Percentiles rank a stretch among this genome's conserved stretches.
Evolutionary conservation across 2,113 vertebrate genomes (phyloP).

Genomic region (Peromyscus californicus): DNA sequence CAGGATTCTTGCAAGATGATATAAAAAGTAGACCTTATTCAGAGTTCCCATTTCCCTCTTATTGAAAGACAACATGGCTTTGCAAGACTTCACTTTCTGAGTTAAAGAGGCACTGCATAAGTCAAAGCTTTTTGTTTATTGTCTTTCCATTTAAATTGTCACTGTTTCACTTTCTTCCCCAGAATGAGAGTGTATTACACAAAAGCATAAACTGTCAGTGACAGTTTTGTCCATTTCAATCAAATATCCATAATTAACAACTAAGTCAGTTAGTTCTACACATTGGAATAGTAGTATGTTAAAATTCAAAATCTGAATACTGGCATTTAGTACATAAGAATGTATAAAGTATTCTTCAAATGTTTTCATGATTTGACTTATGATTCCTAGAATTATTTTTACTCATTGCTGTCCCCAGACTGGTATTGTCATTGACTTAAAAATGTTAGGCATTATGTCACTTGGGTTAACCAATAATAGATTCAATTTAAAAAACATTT

Average conservation of each 20-base stretch:
- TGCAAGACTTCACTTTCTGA: constrained; percentile 81
- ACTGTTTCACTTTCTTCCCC: constrained; percentile 71
- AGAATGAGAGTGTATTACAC: not conserved
- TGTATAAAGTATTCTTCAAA: not conserved
- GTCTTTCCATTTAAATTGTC: constrained; percentile 54
- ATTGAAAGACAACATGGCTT: constrained; percentile 82
- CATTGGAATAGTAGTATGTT: not conserved
- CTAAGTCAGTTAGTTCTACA: constrained; percentile 1
- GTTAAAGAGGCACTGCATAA: constrained; percentile 81
- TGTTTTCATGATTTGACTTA: not conserved
- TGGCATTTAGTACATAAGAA: not conserved
- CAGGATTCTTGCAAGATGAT: constrained; percentile 81
- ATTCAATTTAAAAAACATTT: not conserved
- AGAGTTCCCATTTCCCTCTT: constrained; percentile 73
- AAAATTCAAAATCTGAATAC: constrained; percentile 45
- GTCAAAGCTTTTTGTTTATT: constrained; percentile 61
- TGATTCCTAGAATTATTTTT: constrained; percentile 27
- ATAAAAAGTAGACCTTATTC: constrained; percentile 89
- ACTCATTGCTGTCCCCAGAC: not conserved
- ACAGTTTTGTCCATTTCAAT: not conserved
- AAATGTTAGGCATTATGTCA: not conserved
- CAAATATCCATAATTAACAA: constrained; percentile 5
- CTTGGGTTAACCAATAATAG: not conserved
- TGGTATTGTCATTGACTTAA: not conserved
- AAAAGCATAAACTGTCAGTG: not conserved